Conservation (phyloP, 2,888 invertebrate species). For the Carpatolechia fugitivella region DNA sequence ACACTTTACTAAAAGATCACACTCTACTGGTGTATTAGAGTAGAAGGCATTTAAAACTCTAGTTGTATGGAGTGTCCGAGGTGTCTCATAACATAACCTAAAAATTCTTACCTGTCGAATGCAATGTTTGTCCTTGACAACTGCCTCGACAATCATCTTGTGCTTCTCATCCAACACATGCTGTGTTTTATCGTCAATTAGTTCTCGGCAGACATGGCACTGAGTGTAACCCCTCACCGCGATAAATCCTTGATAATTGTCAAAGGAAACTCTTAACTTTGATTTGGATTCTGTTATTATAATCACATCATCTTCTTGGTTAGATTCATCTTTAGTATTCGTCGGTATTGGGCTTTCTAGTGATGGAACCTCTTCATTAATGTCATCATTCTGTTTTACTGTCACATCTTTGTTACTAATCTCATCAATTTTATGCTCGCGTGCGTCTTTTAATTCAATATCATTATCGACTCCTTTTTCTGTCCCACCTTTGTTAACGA, state of each 20-base stretch:
- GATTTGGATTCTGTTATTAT: background rate
- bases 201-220: background rate
- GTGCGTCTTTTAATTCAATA: background rate
- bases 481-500: background rate
- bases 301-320: background rate
- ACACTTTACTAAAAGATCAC: too few species aligned
- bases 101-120: background rate
- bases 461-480: background rate
- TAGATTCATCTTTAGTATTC: background rate
- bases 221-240: too few species aligned
- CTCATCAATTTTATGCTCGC: background rate
- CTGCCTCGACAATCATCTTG: background rate
- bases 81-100: too few species aligned
- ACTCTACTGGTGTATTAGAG: too few species aligned
- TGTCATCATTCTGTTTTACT: background rate
- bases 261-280: background rate
- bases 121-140: background rate
- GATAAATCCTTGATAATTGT: background rate
- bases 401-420: background rate
- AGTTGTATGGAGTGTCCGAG: too few species aligned
- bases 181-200: background rate
- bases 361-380: too few species aligned
- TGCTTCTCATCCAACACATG: background rate
- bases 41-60: too few species aligned
- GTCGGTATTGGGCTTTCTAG: too few species aligned